Percentiles rank a stretch among this genome's conserved stretches.
Conservation (phyloP, 2,113 vertebrate species). For the Hipposideros armiger region DNA sequence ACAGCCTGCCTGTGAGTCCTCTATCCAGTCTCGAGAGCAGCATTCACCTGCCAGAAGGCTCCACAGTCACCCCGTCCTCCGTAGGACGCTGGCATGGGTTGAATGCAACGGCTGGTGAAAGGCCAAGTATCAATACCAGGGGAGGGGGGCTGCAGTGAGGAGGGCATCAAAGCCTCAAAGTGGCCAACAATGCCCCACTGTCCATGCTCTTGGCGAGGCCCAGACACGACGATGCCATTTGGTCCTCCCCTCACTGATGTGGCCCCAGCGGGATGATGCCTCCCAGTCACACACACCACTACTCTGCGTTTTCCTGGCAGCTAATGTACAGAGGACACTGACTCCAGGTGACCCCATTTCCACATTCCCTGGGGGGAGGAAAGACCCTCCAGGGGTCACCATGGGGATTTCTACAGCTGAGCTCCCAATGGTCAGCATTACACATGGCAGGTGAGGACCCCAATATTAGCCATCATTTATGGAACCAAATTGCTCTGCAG, state of each 20-base stretch:
- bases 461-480: accelerated
- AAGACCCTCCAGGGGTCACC: not conserved
- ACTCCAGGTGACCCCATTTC: not conserved
- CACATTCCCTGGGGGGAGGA: not conserved
- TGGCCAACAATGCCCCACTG: not conserved
- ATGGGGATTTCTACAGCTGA: not conserved
- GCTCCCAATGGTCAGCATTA: not conserved
- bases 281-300: not conserved
- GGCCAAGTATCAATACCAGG: not conserved
- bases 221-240: accelerated
- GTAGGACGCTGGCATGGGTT: slow-evolving; percentile 33
- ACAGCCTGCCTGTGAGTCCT: not conserved
- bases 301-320: not conserved
- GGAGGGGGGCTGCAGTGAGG: not conserved
- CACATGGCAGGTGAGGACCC: not conserved
- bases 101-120: slow-evolving; percentile 21
- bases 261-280: accelerated
- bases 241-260: not conserved
- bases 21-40: not conserved
- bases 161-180: not conserved
- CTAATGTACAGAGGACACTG: not conserved
- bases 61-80: not conserved
- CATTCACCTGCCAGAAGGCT: not conserved
- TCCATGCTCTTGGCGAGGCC: not conserved
- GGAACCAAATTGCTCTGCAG: accelerated